These are phyloP conservation scores for Orthonevra nobilis DNA, from an alignment of 2,888 invertebrate species.

Conservation along the genomic window DNA sequence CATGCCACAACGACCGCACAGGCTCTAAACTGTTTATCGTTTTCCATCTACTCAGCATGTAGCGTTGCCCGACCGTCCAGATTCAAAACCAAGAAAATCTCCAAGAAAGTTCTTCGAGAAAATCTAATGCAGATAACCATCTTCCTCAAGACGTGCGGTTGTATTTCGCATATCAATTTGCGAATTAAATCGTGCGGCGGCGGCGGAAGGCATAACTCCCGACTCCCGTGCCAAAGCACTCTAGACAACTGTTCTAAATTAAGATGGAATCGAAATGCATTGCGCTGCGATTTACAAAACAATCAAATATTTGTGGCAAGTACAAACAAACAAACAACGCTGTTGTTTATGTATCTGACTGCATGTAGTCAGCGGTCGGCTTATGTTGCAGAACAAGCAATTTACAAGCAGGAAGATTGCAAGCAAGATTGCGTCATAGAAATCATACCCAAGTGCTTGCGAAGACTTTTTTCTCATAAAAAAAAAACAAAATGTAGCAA, in stretches of 20 bases:
- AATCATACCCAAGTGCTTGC: slow-evolving; percentile 30
- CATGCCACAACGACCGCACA: slow-evolving; percentile 23
- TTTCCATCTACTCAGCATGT: slow-evolving; percentile 10
- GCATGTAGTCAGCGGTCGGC: not conserved
- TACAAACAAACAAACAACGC: slow-evolving; percentile 28
- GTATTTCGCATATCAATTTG: slow-evolving; percentile 32
- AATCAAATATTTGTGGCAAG: slow-evolving; percentile 52
- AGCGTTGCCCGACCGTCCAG: no score
- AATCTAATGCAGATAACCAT: slow-evolving; percentile 6
- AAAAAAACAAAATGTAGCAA: no score
- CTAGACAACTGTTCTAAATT: slow-evolving; percentile 38
- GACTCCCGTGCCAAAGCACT: not conserved
- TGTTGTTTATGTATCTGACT: slow-evolving; percentile 20
- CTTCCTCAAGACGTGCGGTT: slow-evolving; percentile 25
- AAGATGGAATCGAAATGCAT: slow-evolving; percentile 15
- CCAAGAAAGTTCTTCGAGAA: not conserved
- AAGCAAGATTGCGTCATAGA: slow-evolving; percentile 37
- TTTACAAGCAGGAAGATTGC: slow-evolving; percentile 33
- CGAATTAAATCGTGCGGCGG: slow-evolving; percentile 22
- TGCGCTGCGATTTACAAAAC: slow-evolving; percentile 22
- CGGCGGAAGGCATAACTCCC: slow-evolving; percentile 15
- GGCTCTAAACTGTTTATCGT: slow-evolving; percentile 43
- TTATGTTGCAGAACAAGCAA: slow-evolving; percentile 23
- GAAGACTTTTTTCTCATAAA: slow-evolving; percentile 51
- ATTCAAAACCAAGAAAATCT: not conserved